These are phyloP conservation scores for Pithys albifrons DNA, from an alignment of 2,113 vertebrate genomes.

Conservation along the genomic window DNA sequence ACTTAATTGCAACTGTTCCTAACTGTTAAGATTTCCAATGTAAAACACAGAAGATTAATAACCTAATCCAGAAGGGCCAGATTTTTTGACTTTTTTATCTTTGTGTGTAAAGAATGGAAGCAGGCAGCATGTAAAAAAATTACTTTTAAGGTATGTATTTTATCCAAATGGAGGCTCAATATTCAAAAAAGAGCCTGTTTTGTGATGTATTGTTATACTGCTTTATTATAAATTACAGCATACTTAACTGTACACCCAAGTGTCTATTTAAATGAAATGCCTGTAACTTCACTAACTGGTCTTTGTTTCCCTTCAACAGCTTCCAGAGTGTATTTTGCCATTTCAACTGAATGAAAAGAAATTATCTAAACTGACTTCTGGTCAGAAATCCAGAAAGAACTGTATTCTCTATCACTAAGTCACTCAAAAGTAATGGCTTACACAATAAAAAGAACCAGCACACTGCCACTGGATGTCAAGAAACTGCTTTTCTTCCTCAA, in stretches of 20 bases:
- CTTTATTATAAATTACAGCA: not conserved
- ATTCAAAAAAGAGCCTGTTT: not conserved
- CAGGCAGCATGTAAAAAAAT: not conserved
- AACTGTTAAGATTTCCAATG: not conserved
- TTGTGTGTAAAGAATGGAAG: not conserved
- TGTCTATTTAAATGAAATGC: not conserved
- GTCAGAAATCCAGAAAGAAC: not conserved
- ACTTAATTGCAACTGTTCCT: not conserved
- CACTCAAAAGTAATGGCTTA: not conserved
- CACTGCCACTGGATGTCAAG: not conserved
- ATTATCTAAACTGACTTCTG: not conserved
- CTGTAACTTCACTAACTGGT: not conserved
- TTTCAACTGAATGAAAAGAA: not conserved
- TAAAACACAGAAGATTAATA: not conserved
- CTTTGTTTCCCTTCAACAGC: not conserved
- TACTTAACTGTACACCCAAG: not conserved
- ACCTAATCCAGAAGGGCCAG: not conserved
- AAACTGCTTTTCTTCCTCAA: not conserved
- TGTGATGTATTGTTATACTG: not conserved
- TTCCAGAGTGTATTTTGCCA: not conserved
- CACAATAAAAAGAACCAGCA: not conserved
- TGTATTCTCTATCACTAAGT: not conserved
- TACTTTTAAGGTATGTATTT: not conserved
- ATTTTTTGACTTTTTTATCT: not conserved
- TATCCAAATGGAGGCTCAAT: not conserved